These are phyloP conservation scores for Nephrotoma guestfalica DNA, from an alignment of 2,888 invertebrate species.

Conservation along the genomic window DNA sequence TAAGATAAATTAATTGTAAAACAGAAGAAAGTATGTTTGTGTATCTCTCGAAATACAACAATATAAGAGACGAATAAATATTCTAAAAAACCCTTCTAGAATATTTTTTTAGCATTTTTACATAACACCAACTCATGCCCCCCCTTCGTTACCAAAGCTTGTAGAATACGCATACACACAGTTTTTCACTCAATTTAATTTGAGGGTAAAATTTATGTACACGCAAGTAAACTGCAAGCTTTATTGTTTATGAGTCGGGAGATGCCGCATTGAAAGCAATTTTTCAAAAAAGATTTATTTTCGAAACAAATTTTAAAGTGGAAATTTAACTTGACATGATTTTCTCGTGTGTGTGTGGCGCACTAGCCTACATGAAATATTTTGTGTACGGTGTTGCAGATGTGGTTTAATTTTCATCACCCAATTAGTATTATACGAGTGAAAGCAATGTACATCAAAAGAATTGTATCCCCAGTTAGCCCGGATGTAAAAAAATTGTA, in stretches of 20 bases:
- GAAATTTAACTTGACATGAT: not conserved
- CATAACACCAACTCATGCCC: not conserved
- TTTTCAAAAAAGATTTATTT: not conserved
- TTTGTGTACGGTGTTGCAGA: too few species aligned
- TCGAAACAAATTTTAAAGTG: not conserved
- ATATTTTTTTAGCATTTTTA: not conserved
- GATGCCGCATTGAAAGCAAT: not conserved
- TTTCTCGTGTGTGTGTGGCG: not conserved
- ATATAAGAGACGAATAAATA: not conserved
- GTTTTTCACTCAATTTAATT: not conserved
- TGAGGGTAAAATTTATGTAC: not conserved
- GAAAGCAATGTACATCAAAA: too few species aligned
- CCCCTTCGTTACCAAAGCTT: not conserved
- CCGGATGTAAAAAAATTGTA: too few species aligned
- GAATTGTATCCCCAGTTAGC: too few species aligned
- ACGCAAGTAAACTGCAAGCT: not conserved
- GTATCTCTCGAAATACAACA: not conserved
- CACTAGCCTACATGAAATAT: too few species aligned
- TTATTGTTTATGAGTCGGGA: not conserved
- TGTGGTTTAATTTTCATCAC: too few species aligned
- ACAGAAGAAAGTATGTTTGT: not conserved
- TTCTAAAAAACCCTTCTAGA: not conserved
- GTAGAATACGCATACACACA: not conserved
- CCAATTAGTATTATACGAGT: too few species aligned
- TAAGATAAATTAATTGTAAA: not conserved